These are phyloP conservation scores for Archivesica marissinica DNA, from an alignment of 1,140 invertebrate species.

Conservation along the genomic window DNA sequence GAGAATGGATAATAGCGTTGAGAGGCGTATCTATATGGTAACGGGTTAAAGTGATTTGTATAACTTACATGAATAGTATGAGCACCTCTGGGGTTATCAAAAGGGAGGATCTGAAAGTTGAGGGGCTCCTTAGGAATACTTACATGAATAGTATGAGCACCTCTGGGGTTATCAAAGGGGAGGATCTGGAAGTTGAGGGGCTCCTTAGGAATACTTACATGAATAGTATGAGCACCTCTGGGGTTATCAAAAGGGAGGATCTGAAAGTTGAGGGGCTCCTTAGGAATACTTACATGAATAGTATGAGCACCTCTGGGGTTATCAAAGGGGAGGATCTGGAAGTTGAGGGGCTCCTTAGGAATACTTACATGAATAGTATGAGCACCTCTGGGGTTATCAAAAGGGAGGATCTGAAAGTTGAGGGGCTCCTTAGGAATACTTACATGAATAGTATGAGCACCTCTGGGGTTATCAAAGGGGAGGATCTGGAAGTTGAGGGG, in stretches of 20 bases:
- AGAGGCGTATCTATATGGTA: no score
- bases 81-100: conserved; percentile 95
- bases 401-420: conserved; percentile 98
- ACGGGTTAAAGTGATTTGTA: no score
- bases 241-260: conserved; percentile 98
- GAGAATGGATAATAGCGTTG: no score
- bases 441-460: conserved; percentile 95
- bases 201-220: conserved; percentile 95
- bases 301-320: conserved; percentile 95
- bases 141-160: conserved; percentile 95
- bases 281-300: conserved; percentile 93
- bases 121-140: conserved; percentile 94
- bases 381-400: conserved; percentile 95
- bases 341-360: conserved; percentile 95
- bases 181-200: conserved; percentile 97
- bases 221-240: conserved; percentile 93
- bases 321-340: conserved; percentile 98
- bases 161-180: conserved; percentile 95
- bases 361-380: conserved; percentile 96
- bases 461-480: conserved; percentile 95
- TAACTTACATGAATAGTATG: conserved; percentile 92
- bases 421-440: conserved; percentile 94
- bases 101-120: conserved; percentile 98
- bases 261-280: conserved; percentile 97
- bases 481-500: conserved; percentile 97